Evolutionary conservation across 2,113 vertebrate species (phyloP).

Genomic region (Gobiocypris rarus): DNA sequence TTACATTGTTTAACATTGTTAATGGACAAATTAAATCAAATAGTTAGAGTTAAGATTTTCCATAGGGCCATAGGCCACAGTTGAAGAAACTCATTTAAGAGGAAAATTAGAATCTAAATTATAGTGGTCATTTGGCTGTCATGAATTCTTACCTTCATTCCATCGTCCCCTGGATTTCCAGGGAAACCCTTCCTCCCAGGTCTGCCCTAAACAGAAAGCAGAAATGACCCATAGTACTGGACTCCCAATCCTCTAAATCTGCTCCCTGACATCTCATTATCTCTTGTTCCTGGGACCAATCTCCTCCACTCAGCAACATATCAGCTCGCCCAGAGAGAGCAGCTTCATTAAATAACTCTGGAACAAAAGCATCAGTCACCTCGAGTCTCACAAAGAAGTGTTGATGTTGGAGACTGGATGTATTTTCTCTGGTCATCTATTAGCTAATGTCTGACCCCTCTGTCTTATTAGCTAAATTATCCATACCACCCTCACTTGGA

Average conservation of each 20-base stretch:
- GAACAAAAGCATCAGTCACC: background rate
- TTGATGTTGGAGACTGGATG: constrained; percentile 19
- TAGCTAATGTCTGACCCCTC: constrained; percentile 28
- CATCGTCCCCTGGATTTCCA: constrained; percentile 86
- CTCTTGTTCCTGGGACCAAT: constrained; percentile 30
- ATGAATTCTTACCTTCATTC: constrained; percentile 84
- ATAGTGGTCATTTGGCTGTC: background rate
- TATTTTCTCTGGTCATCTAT: constrained; percentile 27
- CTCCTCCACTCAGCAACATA: constrained; percentile 21
- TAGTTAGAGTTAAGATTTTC: background rate
- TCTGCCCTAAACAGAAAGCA: constrained; percentile 86
- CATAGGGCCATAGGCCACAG: background rate
- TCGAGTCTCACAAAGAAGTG: constrained; percentile 27
- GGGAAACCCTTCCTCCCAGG: constrained; percentile 89
- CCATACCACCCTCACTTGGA: constrained; percentile 7
- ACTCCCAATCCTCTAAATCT: constrained; percentile 37
- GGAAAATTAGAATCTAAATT: background rate
- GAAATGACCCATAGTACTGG: constrained; percentile 66
- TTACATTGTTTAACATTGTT: background rate
- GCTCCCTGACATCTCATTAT: constrained; percentile 39
- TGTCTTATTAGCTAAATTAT: constrained; percentile 30
- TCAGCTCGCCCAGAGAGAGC: constrained; percentile 26
- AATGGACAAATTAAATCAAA: background rate
- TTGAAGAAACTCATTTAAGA: background rate
- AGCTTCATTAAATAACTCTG: constrained; percentile 36